A percentile compares a stretch with the other conserved stretches of the same genome.
Conservation (phyloP, 2,113 vertebrate species). For the Xiphophorus maculatus region DNA sequence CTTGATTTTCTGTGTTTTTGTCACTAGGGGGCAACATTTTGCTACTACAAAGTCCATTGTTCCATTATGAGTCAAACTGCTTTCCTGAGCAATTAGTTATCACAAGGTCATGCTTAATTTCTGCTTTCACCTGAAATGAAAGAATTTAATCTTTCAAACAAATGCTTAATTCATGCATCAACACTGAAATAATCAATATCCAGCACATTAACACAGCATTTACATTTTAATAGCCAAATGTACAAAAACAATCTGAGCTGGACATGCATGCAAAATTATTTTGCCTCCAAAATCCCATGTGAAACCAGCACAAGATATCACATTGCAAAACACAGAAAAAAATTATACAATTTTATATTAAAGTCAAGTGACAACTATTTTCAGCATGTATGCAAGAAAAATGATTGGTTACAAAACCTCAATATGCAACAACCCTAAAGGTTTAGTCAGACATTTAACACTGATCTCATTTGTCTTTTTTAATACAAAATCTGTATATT, state of each 20-base stretch:
- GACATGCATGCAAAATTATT: conserved; percentile 77
- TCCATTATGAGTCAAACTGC: not conserved
- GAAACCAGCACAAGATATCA: conserved; percentile 82
- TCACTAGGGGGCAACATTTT: conserved; percentile 58
- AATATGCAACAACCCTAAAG: too few species aligned
- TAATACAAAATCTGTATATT: too few species aligned
- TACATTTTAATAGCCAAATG: conserved; percentile 79
- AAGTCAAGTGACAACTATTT: conserved; percentile 28
- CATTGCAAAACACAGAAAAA: conserved; percentile 67
- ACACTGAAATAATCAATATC: conserved; percentile 22
- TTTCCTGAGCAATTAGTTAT: not conserved
- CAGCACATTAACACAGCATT: conserved; percentile 27
- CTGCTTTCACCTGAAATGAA: not conserved
- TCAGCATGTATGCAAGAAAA: conserved; percentile 15
- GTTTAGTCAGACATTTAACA: too few species aligned
- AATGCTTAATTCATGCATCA: not conserved
- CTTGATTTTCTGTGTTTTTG: not conserved
- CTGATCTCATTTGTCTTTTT: too few species aligned
- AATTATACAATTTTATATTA: conserved; percentile 53
- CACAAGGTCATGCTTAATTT: not conserved
- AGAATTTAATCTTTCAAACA: not conserved
- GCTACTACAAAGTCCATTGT: not conserved
- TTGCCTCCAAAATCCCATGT: conserved; percentile 62
- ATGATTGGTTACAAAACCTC: not conserved
- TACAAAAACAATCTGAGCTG: conserved; percentile 76